These are phyloP conservation scores for Bubo bubo DNA, from an alignment of 2,113 vertebrate genomes.

Conservation along the genomic window DNA sequence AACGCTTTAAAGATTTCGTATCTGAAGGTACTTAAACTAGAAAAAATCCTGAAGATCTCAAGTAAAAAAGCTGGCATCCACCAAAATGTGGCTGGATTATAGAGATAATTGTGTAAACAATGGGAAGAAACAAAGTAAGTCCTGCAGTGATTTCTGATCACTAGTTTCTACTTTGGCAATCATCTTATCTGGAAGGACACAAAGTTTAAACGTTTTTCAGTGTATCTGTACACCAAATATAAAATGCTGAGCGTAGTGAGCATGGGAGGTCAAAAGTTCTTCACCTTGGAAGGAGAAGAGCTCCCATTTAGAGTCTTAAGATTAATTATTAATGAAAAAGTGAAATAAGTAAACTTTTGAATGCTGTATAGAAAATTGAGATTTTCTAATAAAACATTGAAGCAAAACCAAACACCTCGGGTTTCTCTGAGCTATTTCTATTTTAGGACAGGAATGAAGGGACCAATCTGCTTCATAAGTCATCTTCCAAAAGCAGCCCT, in stretches of 20 bases:
- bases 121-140: not conserved
- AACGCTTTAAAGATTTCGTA: not conserved
- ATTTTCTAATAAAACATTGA: not conserved
- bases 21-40: not conserved
- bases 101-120: not conserved
- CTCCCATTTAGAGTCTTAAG: not conserved
- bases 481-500: not conserved
- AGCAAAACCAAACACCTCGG: not conserved
- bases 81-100: not conserved
- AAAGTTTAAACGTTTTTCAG: not conserved
- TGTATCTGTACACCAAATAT: not conserved
- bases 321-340: slow-evolving; percentile 5
- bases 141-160: not conserved
- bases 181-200: not conserved
- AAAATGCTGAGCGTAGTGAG: not conserved
- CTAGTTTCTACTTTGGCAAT: not conserved
- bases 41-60: not conserved
- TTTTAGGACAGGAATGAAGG: not conserved
- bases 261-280: not conserved
- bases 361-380: not conserved
- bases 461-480: not conserved
- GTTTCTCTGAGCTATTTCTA: not conserved
- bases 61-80: not conserved
- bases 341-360: not conserved
- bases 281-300: not conserved